These are phyloP conservation scores for Scolopax bukidnonensis DNA, from an alignment of 2,797 vertebrate species.

Conservation along the genomic window DNA sequence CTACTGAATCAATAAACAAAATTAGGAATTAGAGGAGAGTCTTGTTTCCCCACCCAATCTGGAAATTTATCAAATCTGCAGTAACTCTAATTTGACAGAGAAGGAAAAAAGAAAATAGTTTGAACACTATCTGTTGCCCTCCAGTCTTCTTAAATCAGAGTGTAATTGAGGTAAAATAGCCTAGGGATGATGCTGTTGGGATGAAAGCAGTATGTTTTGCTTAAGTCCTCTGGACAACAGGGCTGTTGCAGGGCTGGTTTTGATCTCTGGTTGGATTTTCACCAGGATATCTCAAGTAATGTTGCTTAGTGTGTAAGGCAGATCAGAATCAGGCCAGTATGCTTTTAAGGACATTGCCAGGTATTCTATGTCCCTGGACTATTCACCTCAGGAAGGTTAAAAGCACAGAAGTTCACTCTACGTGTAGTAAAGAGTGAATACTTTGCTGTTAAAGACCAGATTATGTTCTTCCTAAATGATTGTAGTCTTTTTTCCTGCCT, in stretches of 20 bases:
- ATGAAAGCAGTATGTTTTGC: not conserved
- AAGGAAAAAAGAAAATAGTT: not conserved
- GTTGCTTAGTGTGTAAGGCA: not conserved
- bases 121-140: not conserved
- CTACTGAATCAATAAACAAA: slow-evolving; percentile 9
- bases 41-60: not conserved
- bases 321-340: not conserved
- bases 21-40: not conserved
- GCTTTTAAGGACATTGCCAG: not conserved
- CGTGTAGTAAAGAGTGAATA: not conserved
- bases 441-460: not conserved
- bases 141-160: not conserved
- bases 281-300: not conserved
- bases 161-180: not conserved
- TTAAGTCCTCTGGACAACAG: not conserved
- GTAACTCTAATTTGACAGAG: not conserved
- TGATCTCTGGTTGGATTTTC: not conserved
- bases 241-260: not conserved
- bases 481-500: not conserved
- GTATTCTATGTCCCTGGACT: not conserved
- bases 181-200: not conserved
- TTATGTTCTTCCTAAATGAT: not conserved
- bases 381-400: not conserved
- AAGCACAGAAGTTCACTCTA: not conserved
- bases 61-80: not conserved